Evolutionary conservation across 2,888 invertebrate genomes (phyloP).

Genomic region (Nemoura dubitans): DNA sequence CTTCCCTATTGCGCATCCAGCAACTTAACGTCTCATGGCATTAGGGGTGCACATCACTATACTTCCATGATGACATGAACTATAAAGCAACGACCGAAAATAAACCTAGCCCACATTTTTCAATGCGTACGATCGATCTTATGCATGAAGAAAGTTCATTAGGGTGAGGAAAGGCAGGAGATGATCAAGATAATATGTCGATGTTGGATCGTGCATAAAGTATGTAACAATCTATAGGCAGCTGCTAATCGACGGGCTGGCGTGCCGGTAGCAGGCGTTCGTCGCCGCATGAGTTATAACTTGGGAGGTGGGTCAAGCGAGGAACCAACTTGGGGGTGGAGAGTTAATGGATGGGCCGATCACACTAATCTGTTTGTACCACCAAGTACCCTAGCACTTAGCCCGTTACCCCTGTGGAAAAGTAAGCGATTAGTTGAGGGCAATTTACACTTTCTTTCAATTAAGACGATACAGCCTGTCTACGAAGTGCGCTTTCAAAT

Average conservation of each 20-base stretch:
- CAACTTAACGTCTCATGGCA: no score
- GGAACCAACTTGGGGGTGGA: neutral
- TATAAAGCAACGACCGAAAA: no score
- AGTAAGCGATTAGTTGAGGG: neutral
- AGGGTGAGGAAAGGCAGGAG: neutral
- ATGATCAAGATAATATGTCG: neutral
- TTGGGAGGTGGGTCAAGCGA: neutral
- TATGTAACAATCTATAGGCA: neutral
- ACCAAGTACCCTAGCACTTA: slow-evolving; percentile 22
- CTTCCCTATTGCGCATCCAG: no score
- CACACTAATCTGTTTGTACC: slow-evolving; percentile 25
- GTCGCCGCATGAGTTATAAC: neutral
- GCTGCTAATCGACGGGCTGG: neutral
- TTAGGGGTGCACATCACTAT: no score
- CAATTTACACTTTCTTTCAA: slow-evolving; percentile 7
- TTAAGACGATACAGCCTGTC: neutral
- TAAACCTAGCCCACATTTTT: no score
- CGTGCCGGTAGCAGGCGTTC: neutral
- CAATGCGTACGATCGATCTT: no score
- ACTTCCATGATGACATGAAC: no score
- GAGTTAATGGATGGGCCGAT: slow-evolving; percentile 15
- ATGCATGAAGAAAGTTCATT: neutral
- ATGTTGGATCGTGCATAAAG: neutral
- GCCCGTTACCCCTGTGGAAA: neutral
- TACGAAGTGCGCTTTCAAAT: neutral